Percentiles rank a stretch among this genome's conserved stretches.
These are phyloP conservation scores for Centropus bengalensis DNA, from an alignment of 2,113 vertebrate genomes.

Conservation along the genomic window DNA sequence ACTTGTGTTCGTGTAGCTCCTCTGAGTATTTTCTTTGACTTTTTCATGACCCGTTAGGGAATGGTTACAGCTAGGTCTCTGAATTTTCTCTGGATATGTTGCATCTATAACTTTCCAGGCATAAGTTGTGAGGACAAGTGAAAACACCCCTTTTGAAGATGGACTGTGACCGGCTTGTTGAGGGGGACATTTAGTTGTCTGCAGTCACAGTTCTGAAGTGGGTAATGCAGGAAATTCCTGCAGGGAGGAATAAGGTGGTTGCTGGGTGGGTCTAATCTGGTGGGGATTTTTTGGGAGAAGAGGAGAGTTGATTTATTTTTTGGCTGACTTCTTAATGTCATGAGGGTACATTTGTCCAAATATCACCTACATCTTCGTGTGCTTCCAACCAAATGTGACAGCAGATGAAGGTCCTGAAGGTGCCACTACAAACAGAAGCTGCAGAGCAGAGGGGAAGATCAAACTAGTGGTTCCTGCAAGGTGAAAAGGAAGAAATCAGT, in stretches of 20 bases:
- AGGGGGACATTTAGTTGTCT: not conserved
- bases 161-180: not conserved
- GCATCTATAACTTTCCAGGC: not conserved
- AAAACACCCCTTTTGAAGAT: not conserved
- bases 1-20: not conserved
- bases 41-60: not conserved
- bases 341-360: not conserved
- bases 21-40: not conserved
- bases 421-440: not conserved
- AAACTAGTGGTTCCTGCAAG: not conserved
- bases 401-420: not conserved
- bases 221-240: not conserved
- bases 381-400: not conserved
- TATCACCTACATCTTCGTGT: not conserved
- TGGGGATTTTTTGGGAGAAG: not conserved
- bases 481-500: not conserved
- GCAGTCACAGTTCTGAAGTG: not conserved
- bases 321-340: not conserved
- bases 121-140: not conserved
- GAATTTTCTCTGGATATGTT: not conserved
- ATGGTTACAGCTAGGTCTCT: not conserved
- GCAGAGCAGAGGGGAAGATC: not conserved
- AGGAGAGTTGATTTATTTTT: not conserved
- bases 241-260: not conserved
- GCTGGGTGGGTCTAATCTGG: not conserved